These are phyloP conservation scores for Vesta saturnalis DNA, from an alignment of 2,888 invertebrate species.

Conservation along the genomic window DNA sequence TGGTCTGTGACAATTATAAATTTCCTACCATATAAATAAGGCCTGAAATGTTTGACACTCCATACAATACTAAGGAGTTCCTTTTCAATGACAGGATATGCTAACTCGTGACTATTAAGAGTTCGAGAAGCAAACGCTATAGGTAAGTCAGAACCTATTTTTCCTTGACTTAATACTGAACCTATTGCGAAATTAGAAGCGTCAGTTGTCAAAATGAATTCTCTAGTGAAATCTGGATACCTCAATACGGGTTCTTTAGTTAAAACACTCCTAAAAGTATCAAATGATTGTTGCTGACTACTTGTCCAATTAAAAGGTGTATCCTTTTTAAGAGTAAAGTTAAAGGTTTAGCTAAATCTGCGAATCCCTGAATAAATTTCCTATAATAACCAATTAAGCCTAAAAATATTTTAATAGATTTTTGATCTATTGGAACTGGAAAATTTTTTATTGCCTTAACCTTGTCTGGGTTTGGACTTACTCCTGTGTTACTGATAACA, in stretches of 20 bases:
- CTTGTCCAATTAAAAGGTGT: not conserved
- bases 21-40: no score
- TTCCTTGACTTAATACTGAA: no score
- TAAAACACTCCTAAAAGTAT: not conserved
- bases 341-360: not conserved
- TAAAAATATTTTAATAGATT: not conserved
- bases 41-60: no score
- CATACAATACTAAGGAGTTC: no score
- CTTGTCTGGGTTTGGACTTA: not conserved
- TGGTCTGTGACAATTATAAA: no score
- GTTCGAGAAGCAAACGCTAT: no score
- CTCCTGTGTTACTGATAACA: not conserved
- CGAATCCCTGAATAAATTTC: not conserved
- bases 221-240: no score
- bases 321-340: not conserved
- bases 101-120: no score
- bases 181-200: no score
- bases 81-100: no score
- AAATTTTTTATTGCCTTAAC: not conserved
- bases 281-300: not conserved
- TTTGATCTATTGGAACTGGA: not conserved
- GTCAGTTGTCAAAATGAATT: no score
- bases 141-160: no score
- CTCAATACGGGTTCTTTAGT: not conserved
- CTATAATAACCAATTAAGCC: not conserved